Evolutionary conservation across 2,113 vertebrate species (phyloP), one percentile per base, ranked within the genome.

Genomic region (Heptranchias perlo): DNA sequence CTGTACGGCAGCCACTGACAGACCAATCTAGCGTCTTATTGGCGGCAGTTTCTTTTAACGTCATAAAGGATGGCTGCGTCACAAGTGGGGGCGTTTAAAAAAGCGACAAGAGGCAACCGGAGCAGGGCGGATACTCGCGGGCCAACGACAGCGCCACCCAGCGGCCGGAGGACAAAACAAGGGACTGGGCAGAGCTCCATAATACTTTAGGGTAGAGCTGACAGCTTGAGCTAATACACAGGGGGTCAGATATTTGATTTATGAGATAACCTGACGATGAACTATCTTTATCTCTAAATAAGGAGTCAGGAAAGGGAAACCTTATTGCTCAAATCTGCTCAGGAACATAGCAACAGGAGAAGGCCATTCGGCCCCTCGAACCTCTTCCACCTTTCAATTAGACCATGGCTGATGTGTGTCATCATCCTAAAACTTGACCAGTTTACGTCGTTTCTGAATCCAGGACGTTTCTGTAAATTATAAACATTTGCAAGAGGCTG

Each of bases 41-140:
- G 78, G 78, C 39, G 5, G 39, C 11, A 16, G 28, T 2, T 78
- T 3, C n/a, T n/a, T 35, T 35, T 2, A 13, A 18, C 76, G n/a
- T 78, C 76, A 28, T n/a, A 16, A 44, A 35, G 8, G n/a, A 3
- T 4, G 13, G 1, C 2, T 4, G 3, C 35, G 73, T 78, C 73
- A 78, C 21, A 69, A 69, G 67, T 69, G 67, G 28, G 1, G 25
- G 0, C 67, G 6, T 11, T 1, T 0, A 73, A 73, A n/a, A 4
- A 82, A 23, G 78, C n/a, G 39, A 4, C 78, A 44, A 44, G 14
- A 44, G 39, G 39, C 4, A 8, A 1, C 11, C 28, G 11, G 1
- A 14, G n/a, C 13, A 3, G 8, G 35, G 0, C 10, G 11, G 1
- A 3, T 10, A 0, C 28, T 0, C 7, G 13, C 25, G 13, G 28